Evolutionary conservation across 2,888 invertebrate genomes (phyloP).

Genomic region (Lottia scabra): DNA sequence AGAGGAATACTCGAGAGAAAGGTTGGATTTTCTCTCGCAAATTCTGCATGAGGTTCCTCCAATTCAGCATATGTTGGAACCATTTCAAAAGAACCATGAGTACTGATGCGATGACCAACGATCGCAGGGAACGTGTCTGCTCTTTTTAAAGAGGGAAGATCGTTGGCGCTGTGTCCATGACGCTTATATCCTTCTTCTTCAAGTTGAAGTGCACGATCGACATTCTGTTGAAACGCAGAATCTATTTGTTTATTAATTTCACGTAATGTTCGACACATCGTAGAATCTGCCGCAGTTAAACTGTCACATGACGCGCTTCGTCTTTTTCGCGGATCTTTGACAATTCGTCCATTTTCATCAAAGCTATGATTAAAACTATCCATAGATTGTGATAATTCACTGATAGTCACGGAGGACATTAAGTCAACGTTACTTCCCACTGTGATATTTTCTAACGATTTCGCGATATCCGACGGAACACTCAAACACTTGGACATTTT

Average conservation of each 20-base stretch:
- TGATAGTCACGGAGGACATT: slow-evolving; percentile 59
- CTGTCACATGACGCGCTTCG: slow-evolving; percentile 58
- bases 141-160: slow-evolving; percentile 21
- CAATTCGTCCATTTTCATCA: slow-evolving; percentile 12
- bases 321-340: slow-evolving; percentile 34
- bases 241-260: slow-evolving; percentile 62
- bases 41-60: neutral
- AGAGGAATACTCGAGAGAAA: neutral
- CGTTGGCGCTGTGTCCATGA: slow-evolving; percentile 16
- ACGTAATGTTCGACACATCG: slow-evolving; percentile 48
- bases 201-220: slow-evolving; percentile 29
- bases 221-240: slow-evolving; percentile 51
- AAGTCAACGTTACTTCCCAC: slow-evolving; percentile 55
- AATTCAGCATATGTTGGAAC: neutral
- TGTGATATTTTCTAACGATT: slow-evolving; percentile 58
- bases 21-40: slow-evolving; percentile 13
- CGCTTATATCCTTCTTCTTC: slow-evolving; percentile 21
- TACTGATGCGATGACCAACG: neutral
- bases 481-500: slow-evolving; percentile 59
- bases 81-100: neutral
- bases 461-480: slow-evolving; percentile 61
- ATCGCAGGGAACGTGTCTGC: slow-evolving; percentile 15
- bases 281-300: slow-evolving; percentile 46
- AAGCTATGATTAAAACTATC: slow-evolving; percentile 49
- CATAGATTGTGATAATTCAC: slow-evolving; percentile 59